Conservation (phyloP, 2,888 invertebrate genomes). For the Eristalis intricaria region DNA sequence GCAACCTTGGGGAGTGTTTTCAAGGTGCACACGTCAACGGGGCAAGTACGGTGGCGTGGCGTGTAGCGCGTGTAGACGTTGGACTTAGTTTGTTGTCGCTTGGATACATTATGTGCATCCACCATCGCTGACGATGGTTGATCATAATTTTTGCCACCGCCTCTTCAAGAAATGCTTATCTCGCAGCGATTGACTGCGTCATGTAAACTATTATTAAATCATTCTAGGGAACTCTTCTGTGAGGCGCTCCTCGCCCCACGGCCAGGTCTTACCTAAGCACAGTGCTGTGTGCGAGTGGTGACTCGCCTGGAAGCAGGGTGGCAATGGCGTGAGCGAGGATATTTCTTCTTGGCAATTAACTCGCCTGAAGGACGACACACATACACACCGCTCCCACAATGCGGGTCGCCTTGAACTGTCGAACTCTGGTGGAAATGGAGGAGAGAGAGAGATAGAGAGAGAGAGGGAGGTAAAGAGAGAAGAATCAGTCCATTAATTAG, state of each 20-base stretch:
- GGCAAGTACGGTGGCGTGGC: background rate
- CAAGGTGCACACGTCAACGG: slow-evolving; percentile 77
- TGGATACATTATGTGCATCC: slow-evolving; percentile 29
- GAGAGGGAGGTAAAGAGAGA: no score
- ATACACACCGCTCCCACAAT: no score
- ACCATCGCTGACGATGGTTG: slow-evolving; percentile 17
- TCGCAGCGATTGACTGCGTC: background rate
- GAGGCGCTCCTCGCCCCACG: background rate
- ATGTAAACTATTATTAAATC: slow-evolving; percentile 47
- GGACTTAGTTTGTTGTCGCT: background rate
- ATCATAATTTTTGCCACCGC: slow-evolving; percentile 8
- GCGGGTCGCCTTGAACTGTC: slow-evolving; percentile 46
- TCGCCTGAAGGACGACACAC: slow-evolving; percentile 39
- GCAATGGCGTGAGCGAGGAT: background rate
- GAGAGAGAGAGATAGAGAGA: no score
- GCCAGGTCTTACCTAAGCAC: background rate
- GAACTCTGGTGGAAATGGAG: slow-evolving; percentile 9
- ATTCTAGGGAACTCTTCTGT: background rate
- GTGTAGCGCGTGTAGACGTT: background rate
- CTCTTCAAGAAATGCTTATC: slow-evolving; percentile 11
- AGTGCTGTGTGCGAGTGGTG: no score
- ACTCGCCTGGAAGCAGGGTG: no score
- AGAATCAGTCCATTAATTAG: slow-evolving; percentile 21
- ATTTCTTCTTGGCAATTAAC: slow-evolving; percentile 45
- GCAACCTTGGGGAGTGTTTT: slow-evolving; percentile 78